A percentile compares a stretch with the other conserved stretches of the same genome.
Evolutionary conservation across 2,888 invertebrate species (phyloP).

Genomic region (Agriopis leucophaearia): DNA sequence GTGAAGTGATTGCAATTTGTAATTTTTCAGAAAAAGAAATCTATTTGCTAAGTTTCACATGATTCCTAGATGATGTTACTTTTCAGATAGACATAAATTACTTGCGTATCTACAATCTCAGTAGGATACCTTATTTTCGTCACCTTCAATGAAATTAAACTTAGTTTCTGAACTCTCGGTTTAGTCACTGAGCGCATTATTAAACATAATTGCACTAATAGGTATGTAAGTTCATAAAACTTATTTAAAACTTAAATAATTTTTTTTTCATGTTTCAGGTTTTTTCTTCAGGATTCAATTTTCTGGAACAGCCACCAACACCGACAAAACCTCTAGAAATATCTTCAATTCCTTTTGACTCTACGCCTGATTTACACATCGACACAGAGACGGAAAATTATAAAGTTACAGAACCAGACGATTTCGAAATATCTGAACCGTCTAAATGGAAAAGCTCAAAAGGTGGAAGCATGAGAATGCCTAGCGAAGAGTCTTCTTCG

Average conservation of each 20-base stretch:
- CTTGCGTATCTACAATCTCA: too few relatives aligned
- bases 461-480: conserved; percentile 88
- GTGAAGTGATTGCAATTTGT: too few relatives aligned
- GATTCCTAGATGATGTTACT: too few relatives aligned
- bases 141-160: too few relatives aligned
- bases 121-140: too few relatives aligned
- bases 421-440: conserved; percentile 83
- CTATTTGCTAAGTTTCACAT: too few relatives aligned
- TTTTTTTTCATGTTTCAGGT: conserved; percentile 65
- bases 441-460: conserved; percentile 90
- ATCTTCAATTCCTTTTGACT: conserved; percentile 76
- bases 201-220: too few relatives aligned
- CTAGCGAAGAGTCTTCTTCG: conserved; percentile 85
- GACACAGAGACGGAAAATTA: conserved; percentile 71
- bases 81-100: too few relatives aligned
- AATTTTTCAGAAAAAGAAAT: too few relatives aligned
- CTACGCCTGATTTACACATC: conserved; percentile 61
- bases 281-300: conserved; percentile 77
- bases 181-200: too few relatives aligned
- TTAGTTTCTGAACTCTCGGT: too few relatives aligned
- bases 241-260: neutral
- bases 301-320: conserved; percentile 66
- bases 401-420: conserved; percentile 85
- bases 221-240: too few relatives aligned
- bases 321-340: conserved; percentile 76